A percentile compares a stretch with the other conserved stretches of the same genome.
These are phyloP conservation scores for Carassius auratus DNA, from an alignment of 2,113 vertebrate species.

Conservation along the genomic window DNA sequence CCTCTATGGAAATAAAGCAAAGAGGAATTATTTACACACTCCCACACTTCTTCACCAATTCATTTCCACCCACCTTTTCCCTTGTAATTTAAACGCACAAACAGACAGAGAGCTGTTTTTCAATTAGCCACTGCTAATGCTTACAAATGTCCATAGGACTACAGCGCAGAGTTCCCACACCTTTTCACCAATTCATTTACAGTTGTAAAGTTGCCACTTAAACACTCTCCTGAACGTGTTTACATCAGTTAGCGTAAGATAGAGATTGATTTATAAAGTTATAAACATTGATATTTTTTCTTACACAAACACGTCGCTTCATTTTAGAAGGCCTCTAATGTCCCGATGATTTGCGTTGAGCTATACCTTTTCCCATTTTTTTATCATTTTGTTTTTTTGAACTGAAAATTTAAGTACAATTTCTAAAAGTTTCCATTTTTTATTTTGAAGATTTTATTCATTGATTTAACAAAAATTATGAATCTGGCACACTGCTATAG, in stretches of 20 bases:
- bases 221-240: no score
- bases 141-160: not conserved
- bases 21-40: conserved; percentile 35
- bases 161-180: not conserved
- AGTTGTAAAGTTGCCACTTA: not conserved
- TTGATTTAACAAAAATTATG: not conserved
- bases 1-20: conserved; percentile 25
- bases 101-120: conserved; percentile 17
- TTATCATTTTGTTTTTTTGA: no score
- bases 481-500: not conserved
- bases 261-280: no score
- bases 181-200: not conserved
- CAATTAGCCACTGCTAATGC: not conserved
- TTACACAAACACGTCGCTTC: no score
- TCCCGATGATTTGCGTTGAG: no score
- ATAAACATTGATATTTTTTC: no score
- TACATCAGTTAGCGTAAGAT: no score
- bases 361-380: no score
- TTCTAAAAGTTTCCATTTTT: not conserved
- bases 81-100: conserved; percentile 15
- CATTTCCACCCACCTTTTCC: conserved; percentile 17
- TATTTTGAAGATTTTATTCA: not conserved
- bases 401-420: no score
- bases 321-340: no score
- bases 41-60: conserved; percentile 16